A percentile compares a stretch with the other conserved stretches of the same genome.
These are phyloP conservation scores for Sebastes flavidus DNA, from an alignment of 2,797 vertebrate genomes.

Conservation along the genomic window DNA sequence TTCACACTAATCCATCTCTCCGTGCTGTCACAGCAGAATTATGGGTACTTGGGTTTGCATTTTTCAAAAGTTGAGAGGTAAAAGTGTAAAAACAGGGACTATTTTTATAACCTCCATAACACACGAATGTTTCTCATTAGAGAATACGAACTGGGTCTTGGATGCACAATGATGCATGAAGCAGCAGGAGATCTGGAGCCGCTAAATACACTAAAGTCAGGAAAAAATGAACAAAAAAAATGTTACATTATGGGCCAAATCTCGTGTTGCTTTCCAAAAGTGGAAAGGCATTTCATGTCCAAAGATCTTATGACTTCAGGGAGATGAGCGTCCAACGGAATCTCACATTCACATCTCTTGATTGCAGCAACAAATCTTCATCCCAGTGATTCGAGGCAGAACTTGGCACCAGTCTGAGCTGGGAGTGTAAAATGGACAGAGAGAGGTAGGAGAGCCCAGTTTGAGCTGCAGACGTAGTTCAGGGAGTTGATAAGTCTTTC, in stretches of 20 bases:
- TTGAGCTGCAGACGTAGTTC: not conserved
- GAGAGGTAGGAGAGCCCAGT: not conserved
- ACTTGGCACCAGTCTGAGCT: constrained; percentile 23
- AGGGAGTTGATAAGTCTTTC: not conserved
- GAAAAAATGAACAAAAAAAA: not conserved
- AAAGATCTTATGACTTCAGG: constrained; percentile 12
- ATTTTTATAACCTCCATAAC: constrained; percentile 11
- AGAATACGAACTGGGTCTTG: constrained; percentile 3
- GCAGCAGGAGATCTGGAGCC: constrained; percentile 13
- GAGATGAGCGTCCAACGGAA: not conserved
- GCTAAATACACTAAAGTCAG: not conserved
- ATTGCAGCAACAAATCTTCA: constrained; percentile 39
- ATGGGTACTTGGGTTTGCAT: constrained; percentile 13
- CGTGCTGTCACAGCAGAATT: constrained; percentile 3
- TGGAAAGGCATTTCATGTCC: constrained; percentile 13
- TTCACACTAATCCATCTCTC: not conserved
- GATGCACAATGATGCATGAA: constrained; percentile 7
- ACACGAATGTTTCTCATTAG: constrained; percentile 46
- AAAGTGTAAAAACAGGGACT: constrained; percentile 21
- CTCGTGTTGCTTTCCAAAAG: constrained; percentile 29
- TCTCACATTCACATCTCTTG: constrained; percentile 34
- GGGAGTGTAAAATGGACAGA: not conserved
- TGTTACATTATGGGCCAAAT: not conserved
- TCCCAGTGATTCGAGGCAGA: constrained; percentile 25
- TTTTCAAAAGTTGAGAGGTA: constrained; percentile 15